Base-by-base conservation (phyloP, 2,797 vertebrate species). In the Lacerta viridis region DNA sequence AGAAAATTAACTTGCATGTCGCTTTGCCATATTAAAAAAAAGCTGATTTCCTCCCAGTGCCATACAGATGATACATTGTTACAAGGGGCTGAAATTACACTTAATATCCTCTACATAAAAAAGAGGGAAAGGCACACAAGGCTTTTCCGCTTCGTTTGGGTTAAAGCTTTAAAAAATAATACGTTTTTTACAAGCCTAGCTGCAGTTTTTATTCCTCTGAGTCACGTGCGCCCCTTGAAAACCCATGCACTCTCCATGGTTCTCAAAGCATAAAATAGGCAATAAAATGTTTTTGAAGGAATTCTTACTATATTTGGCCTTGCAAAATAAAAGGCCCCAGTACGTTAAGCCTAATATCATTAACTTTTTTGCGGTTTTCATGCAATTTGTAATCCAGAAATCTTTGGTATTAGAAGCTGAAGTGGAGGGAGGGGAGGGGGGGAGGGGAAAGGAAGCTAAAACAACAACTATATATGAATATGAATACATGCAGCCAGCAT, bases 41-140 rank as follows among this genome's bases (percentile, higher is more conserved):
- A 94, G 87, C 91, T 97, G 96, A 97, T 95, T 97, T 94, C 68
- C 92, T 95, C 96, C 95, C 97, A 97, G 95, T 93, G 92, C 83
- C 94, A 93, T 95, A 96, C 96, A 96, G 95, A 96, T 96, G 95
- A 94, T 92, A 89, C 90, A 93, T 95, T 97, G 96, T 96, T 96
- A 92, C 92, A 95, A 82, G 90, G 92, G 89, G 90, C 79, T 96
- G 92, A 92, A 85, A 89, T 96, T 96, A 81, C 90, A 91, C 94
- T 96, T 97, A 96, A 96, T 96, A 96, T 95, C 93, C 17, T 88
- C 80, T 18, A 74, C 36, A 72, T 87, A 94, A 96, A 96, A 96
- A 95, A 96, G 87, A 95, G 88, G 94, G 93, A 95, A 95, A 95
- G 95, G 92, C 95, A 90, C 94, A 90, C 87, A 94, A 90, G 90